A percentile compares a stretch with the other conserved stretches of the same genome.
phyloP scores from a whole-genome alignment of 2,113 vertebrate genomes.

The Bos javanicus region DNA sequence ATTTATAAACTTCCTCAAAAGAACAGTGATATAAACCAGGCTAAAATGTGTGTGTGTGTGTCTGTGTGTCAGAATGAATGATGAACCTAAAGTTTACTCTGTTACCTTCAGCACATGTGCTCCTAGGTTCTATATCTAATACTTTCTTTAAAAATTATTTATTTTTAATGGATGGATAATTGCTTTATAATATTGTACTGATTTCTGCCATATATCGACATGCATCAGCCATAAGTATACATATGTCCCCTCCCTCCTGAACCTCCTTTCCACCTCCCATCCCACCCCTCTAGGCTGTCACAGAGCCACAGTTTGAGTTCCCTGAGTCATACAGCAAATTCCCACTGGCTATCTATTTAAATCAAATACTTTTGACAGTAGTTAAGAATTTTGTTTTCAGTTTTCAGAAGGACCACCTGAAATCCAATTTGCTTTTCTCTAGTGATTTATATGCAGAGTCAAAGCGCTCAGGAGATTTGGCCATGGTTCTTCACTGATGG shows the following conservation, averaged over 20 bases:
- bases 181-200: background rate
- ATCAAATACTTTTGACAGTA: background rate
- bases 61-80: background rate
- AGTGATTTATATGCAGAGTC: conserved; percentile 10
- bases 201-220: background rate
- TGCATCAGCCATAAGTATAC: background rate
- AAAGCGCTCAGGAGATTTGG: background rate
- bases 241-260: background rate
- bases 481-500: background rate
- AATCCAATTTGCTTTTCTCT: conserved; percentile 31
- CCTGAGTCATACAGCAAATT: background rate
- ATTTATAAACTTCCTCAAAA: conserved; percentile 52
- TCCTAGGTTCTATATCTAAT: background rate
- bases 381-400: conserved; percentile 24
- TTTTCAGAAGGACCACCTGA: conserved; percentile 1
- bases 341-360: background rate
- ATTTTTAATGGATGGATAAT: background rate
- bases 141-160: background rate
- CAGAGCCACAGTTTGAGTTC: background rate
- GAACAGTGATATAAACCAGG: background rate
- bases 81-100: background rate
- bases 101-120: background rate
- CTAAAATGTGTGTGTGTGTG: background rate
- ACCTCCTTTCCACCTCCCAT: background rate
- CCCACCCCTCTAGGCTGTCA: background rate